Conservation (phyloP, 2,113 vertebrate genomes). For the Labeo rohita region DNA sequence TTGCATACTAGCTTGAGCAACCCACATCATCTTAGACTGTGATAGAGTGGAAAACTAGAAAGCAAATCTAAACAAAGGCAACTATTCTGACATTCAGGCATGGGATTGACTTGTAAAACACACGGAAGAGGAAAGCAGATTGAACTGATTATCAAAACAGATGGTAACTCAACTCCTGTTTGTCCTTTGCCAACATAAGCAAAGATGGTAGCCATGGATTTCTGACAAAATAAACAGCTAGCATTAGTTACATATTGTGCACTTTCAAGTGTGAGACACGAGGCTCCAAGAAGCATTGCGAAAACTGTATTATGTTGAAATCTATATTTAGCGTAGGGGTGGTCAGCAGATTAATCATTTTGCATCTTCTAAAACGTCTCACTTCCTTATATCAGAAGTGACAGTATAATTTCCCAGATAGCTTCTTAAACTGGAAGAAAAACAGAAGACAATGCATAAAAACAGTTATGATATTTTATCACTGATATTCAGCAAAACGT, state of each 20-base stretch:
- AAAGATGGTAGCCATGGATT: slow-evolving; percentile 68
- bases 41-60: background rate
- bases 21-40: background rate
- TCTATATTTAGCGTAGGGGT: slow-evolving; percentile 22
- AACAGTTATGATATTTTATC: too few species aligned
- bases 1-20: background rate
- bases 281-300: slow-evolving; percentile 37
- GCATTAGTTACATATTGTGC: slow-evolving; percentile 50
- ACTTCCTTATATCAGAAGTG: slow-evolving; percentile 35
- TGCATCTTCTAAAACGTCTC: background rate
- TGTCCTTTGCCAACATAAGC: slow-evolving; percentile 69
- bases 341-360: slow-evolving; percentile 10
- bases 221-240: slow-evolving; percentile 69
- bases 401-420: slow-evolving; percentile 3
- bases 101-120: slow-evolving; percentile 51
- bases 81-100: slow-evolving; percentile 51
- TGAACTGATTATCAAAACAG: slow-evolving; percentile 73
- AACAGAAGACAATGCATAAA: background rate
- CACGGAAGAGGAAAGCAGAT: slow-evolving; percentile 56
- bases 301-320: slow-evolving; percentile 42
- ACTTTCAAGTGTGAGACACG: slow-evolving; percentile 40
- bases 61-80: slow-evolving; percentile 37
- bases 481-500: background rate
- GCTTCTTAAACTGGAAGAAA: too few species aligned
- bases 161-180: slow-evolving; percentile 68